Evolutionary conservation across 2,888 invertebrate genomes (phyloP).

Genomic region (Callinectes sapidus): DNA sequence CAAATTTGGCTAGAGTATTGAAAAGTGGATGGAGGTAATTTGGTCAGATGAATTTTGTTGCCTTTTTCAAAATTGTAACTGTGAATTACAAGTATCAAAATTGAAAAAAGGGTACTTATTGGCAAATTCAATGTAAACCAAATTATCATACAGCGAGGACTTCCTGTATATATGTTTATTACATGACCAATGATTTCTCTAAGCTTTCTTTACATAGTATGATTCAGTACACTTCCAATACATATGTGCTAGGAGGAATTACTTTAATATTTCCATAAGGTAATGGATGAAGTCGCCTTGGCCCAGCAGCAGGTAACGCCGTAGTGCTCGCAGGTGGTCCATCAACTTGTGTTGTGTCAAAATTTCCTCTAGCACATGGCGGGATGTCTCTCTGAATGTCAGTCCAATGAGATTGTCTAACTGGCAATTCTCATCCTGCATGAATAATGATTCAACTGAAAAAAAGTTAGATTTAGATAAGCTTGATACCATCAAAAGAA

Average conservation of each 20-base stretch:
- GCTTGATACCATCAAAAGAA: too few relatives aligned
- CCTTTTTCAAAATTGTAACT: too few relatives aligned
- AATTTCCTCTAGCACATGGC: constrained; percentile 89
- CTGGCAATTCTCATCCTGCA: constrained; percentile 77
- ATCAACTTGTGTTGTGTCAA: constrained; percentile 91
- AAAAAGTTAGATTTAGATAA: neutral
- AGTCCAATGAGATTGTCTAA: constrained; percentile 88
- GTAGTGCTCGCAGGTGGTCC: constrained; percentile 92
- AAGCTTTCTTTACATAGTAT: neutral
- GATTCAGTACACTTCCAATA: neutral
- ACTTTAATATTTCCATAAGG: constrained; percentile 92
- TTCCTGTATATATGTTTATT: too few relatives aligned
- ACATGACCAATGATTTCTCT: neutral
- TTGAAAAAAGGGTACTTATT: too few relatives aligned
- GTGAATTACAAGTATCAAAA: too few relatives aligned
- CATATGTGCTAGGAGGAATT: neutral
- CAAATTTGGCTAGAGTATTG: too few relatives aligned
- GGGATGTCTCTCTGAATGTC: constrained; percentile 91
- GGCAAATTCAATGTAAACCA: too few relatives aligned
- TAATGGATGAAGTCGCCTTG: constrained; percentile 98
- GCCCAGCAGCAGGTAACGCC: constrained; percentile 92
- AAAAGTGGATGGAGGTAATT: too few relatives aligned
- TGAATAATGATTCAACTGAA: constrained; percentile 72
- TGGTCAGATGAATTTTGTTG: too few relatives aligned
- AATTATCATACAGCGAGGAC: too few relatives aligned